A percentile compares a stretch with the other conserved stretches of the same genome.
Conservation (phyloP, 2,113 vertebrate species). For the Hystrix cristata region DNA sequence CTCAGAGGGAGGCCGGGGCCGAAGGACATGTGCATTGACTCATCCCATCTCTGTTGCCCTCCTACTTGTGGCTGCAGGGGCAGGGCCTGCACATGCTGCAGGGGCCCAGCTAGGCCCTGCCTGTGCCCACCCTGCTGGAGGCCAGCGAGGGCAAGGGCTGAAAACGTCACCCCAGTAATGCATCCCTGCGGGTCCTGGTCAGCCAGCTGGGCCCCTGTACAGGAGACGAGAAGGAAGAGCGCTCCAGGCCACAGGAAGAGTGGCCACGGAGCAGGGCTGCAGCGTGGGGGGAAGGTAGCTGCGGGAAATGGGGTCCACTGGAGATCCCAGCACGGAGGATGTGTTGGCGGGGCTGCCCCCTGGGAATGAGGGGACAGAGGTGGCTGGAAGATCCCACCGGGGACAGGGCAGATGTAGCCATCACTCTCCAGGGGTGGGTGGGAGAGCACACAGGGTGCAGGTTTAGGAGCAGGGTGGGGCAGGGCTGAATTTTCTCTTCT, state of each 20-base stretch:
- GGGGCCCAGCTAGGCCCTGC: background rate
- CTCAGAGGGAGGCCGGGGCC: background rate
- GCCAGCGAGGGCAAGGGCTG: background rate
- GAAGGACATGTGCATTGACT: rapidly evolving
- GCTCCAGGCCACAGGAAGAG: background rate
- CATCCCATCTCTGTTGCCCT: background rate
- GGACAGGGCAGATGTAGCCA: background rate
- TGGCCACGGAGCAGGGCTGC: too few relatives aligned
- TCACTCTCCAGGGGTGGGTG: background rate
- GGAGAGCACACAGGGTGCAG: background rate
- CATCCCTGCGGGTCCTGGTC: background rate
- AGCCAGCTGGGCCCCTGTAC: background rate
- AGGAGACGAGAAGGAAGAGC: background rate
- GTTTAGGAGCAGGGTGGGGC: rapidly evolving
- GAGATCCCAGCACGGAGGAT: background rate
- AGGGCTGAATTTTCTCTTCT: background rate
- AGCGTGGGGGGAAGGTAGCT: background rate
- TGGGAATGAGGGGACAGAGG: too few relatives aligned
- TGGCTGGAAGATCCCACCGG: too few relatives aligned
- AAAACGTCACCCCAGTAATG: background rate
- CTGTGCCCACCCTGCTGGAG: background rate
- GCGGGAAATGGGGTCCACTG: too few relatives aligned
- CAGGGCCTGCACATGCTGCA: rapidly evolving
- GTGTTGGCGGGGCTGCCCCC: background rate
- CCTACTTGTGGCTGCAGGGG: rapidly evolving